phyloP scores from a whole-genome alignment of 2,113 vertebrate species.

The Etheostoma cragini region DNA sequence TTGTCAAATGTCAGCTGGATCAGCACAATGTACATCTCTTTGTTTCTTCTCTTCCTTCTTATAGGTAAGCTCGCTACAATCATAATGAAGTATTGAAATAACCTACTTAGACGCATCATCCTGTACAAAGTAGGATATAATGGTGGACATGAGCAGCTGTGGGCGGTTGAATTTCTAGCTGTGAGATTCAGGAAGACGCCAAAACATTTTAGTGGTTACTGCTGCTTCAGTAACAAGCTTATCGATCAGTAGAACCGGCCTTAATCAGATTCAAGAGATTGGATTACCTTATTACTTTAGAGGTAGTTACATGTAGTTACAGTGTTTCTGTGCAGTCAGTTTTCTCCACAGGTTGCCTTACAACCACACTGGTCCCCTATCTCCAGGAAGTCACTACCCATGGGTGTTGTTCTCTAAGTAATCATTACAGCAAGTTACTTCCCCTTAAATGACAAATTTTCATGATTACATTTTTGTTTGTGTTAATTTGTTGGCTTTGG shows the following conservation, averaged over 20 bases:
- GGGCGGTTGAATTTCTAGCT: background rate
- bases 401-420: no score
- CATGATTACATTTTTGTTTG: no score
- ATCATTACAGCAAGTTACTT: no score
- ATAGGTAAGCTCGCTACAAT: slow-evolving; percentile 37
- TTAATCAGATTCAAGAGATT: slow-evolving; percentile 43
- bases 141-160: background rate
- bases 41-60: slow-evolving; percentile 40
- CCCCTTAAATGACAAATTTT: no score
- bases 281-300: slow-evolving; percentile 17
- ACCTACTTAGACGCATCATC: background rate
- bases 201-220: slow-evolving; percentile 24
- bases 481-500: no score
- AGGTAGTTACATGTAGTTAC: no score
- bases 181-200: slow-evolving; percentile 13
- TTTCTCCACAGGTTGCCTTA: no score
- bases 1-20: slow-evolving; percentile 13
- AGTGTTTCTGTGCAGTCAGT: no score
- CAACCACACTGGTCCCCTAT: no score
- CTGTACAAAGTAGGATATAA: background rate
- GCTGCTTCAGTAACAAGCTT: slow-evolving; percentile 42
- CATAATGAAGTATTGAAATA: background rate
- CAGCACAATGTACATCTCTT: slow-evolving; percentile 41
- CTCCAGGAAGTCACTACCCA: no score
- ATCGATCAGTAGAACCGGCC: slow-evolving; percentile 48